These are phyloP conservation scores for Caenorhabditis auriculariae DNA, from an alignment of 2,888 invertebrate species.

Conservation along the genomic window DNA sequence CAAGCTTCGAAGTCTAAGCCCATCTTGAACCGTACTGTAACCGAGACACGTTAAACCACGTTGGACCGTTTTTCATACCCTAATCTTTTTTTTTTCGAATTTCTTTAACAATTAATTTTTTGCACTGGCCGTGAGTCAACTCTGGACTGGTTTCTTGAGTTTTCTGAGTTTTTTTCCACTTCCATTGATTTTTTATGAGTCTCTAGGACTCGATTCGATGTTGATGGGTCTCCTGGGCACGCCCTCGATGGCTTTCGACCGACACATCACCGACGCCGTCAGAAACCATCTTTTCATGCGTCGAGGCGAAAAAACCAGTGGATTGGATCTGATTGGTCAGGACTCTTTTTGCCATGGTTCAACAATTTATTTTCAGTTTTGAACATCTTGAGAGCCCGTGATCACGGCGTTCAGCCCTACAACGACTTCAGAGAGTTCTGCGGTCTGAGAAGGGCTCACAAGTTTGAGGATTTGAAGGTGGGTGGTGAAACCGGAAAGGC, in stretches of 20 bases:
- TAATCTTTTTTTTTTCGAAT: too few species aligned
- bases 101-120: too few species aligned
- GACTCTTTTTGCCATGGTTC: neutral
- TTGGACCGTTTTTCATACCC: too few species aligned
- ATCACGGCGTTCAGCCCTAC: slow-evolving; percentile 83
- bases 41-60: too few species aligned
- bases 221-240: slow-evolving; percentile 62
- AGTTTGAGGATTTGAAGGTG: slow-evolving; percentile 78
- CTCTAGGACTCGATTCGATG: slow-evolving; percentile 57
- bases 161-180: slow-evolving; percentile 7
- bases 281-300: slow-evolving; percentile 85
- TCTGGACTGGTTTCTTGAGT: too few species aligned
- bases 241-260: slow-evolving; percentile 62
- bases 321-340: slow-evolving; percentile 80
- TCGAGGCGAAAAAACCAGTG: slow-evolving; percentile 82
- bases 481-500: too few species aligned
- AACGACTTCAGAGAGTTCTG: slow-evolving; percentile 79
- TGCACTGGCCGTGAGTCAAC: too few species aligned
- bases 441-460: slow-evolving; percentile 77
- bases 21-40: too few species aligned
- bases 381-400: slow-evolving; percentile 83
- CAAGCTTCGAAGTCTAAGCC: too few species aligned
- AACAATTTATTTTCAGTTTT: slow-evolving; percentile 68
- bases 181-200: too few species aligned
- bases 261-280: slow-evolving; percentile 60